Evolutionary conservation across 2,888 invertebrate species (phyloP).

Genomic region (Piscicola geometra): DNA sequence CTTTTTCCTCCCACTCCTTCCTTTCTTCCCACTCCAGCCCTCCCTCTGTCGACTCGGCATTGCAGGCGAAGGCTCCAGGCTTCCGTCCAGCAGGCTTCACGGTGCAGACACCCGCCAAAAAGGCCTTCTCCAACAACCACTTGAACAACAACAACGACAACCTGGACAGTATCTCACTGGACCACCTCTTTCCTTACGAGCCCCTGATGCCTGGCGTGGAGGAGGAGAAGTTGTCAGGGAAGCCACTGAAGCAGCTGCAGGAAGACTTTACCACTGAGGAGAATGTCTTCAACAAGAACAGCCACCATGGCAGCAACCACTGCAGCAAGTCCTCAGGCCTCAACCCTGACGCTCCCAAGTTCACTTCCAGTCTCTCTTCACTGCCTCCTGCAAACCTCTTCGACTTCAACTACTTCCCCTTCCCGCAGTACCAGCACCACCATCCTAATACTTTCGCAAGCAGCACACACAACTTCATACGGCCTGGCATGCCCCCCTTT

Average conservation of each 20-base stretch:
- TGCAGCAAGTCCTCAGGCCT: conserved; percentile 60
- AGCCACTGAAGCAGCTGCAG: neutral
- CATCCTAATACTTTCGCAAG: no score
- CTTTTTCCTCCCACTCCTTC: neutral
- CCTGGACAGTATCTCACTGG: neutral
- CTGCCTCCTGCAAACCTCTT: neutral
- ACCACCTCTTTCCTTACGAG: neutral
- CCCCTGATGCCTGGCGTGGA: neutral
- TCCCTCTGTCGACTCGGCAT: conserved; percentile 45
- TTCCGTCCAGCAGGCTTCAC: conserved; percentile 46
- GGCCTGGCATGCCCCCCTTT: no score
- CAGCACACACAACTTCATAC: no score
- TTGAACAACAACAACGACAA: neutral
- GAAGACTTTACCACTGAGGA: neutral
- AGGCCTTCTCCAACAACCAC: neutral
- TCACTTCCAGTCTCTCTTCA: conserved; percentile 55
- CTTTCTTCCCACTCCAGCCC: neutral
- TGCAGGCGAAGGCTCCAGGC: conserved; percentile 56
- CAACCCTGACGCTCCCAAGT: conserved; percentile 76
- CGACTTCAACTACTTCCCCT: neutral
- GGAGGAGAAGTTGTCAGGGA: neutral
- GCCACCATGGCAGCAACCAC: neutral
- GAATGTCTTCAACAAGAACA: neutral
- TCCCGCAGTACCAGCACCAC: neutral
- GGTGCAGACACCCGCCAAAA: neutral